Base-by-base conservation (phyloP, 2,888 invertebrate species). In the Neoscelio sp. region DNA sequence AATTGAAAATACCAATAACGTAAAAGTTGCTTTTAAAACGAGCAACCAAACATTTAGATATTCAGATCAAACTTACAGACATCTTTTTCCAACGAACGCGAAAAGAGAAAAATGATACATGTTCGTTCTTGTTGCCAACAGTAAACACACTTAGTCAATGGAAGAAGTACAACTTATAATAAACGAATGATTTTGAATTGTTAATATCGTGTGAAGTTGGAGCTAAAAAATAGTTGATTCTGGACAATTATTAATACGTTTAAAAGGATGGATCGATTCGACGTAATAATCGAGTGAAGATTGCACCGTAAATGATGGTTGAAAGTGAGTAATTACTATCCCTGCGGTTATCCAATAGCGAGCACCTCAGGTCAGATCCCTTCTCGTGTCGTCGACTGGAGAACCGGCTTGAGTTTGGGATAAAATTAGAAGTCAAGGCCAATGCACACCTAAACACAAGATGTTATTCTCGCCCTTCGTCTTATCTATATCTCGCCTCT, bases 361-460 rank as follows among this genome's bases (percentile, higher is more conserved):
- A 77, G 73, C 67, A 76, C 68, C 77, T 76, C 73, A 74, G 77
- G 80, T 80, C 74, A 80, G 74, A 76, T 67, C 74, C 80, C 77
- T 73, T 68, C 73, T 73, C 77, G 78, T 70, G 79, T 80, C 76
- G 78, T 80, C 80, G 80, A 75, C 80, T 79, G 78, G 80, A 84
- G 83, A 86, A 86, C 86, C 85, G 87, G 86, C 84, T 86, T 81
- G 76, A 74, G 83, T 84, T 85, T 83, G 82, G 86, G 83, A 86
- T 86, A 85, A 87, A 87, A 85, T 87, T 87, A 87, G 86, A 82
- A 84, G 80, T 83, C 85, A 86, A 87, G 86, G 86, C 80, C 84
- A 76, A 60, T 81, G 50, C 75, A 81, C 82, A 80, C 78, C 84
- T 79, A 85, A 87, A 83, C 80, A 79, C 64, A 74, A 79, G 70